Evolutionary conservation across 2,888 invertebrate genomes (phyloP).

Genomic region (Aelia acuminata): DNA sequence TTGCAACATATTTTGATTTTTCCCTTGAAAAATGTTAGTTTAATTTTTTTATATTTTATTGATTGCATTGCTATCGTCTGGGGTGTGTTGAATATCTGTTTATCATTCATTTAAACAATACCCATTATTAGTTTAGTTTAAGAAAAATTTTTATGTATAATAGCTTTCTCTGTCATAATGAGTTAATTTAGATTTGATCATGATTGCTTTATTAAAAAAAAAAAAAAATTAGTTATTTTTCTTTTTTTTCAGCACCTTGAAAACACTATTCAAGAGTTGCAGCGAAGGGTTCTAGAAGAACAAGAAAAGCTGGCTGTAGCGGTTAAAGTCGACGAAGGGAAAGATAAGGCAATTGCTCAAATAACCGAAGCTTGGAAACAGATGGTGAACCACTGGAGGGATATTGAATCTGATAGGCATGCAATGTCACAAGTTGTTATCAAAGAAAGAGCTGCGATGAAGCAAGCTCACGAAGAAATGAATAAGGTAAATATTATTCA

Average conservation of each 20-base stretch:
- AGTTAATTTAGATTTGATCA: too few relatives aligned
- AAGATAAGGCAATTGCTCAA: conserved; percentile 79
- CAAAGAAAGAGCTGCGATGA: conserved; percentile 61
- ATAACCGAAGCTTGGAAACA: conserved; percentile 78
- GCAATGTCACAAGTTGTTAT: conserved; percentile 65
- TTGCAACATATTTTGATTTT: too few relatives aligned
- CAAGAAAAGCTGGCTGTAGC: conserved; percentile 87
- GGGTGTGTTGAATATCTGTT: too few relatives aligned
- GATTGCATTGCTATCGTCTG: too few relatives aligned
- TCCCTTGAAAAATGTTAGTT: too few relatives aligned
- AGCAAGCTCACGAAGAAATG: conserved; percentile 63
- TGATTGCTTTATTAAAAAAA: too few relatives aligned
- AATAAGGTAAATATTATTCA: conserved; percentile 61
- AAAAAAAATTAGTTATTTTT: background rate
- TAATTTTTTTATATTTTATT: too few relatives aligned
- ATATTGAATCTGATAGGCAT: conserved; percentile 67
- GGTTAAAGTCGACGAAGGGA: conserved; percentile 81
- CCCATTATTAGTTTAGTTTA: too few relatives aligned
- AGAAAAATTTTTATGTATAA: too few relatives aligned
- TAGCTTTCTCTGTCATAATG: too few relatives aligned
- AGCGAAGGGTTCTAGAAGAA: conserved; percentile 80
- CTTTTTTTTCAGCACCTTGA: conserved; percentile 78
- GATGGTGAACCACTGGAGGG: conserved; percentile 69
- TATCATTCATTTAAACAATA: too few relatives aligned
- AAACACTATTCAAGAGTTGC: conserved; percentile 80